These are phyloP conservation scores for Thermophis baileyi DNA, from an alignment of 2,113 vertebrate genomes.

Conservation along the genomic window DNA sequence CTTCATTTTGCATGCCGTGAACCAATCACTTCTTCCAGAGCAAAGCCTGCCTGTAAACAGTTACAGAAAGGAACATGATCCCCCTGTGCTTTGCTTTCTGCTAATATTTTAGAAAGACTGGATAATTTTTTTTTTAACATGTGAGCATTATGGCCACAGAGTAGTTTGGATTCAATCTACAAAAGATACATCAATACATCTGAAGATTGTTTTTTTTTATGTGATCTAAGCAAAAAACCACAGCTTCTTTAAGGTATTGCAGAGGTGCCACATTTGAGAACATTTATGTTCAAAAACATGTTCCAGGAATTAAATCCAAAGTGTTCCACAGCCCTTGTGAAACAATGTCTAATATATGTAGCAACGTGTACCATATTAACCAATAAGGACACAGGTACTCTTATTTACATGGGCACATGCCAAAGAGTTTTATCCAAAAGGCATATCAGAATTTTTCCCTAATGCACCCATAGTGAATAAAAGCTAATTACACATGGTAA, in stretches of 20 bases:
- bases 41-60: neutral
- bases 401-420: neutral
- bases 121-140: neutral
- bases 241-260: neutral
- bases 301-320: neutral
- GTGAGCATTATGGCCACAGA: neutral
- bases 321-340: neutral
- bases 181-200: neutral
- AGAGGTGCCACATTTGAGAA: neutral
- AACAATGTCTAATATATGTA: neutral
- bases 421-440: neutral
- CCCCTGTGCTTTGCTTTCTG: neutral
- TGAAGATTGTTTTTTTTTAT: neutral
- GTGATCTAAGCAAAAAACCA: neutral
- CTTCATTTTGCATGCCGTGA: neutral
- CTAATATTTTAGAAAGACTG: neutral
- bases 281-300: neutral
- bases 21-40: neutral
- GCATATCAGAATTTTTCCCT: neutral
- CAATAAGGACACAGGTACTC: neutral
- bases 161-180: neutral
- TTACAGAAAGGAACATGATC: neutral
- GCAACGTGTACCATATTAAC: neutral
- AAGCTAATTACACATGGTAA: neutral
- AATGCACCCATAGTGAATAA: neutral